Base-by-base conservation (phyloP, 2,797 vertebrate species). In the Urosaurus nigricauda region DNA sequence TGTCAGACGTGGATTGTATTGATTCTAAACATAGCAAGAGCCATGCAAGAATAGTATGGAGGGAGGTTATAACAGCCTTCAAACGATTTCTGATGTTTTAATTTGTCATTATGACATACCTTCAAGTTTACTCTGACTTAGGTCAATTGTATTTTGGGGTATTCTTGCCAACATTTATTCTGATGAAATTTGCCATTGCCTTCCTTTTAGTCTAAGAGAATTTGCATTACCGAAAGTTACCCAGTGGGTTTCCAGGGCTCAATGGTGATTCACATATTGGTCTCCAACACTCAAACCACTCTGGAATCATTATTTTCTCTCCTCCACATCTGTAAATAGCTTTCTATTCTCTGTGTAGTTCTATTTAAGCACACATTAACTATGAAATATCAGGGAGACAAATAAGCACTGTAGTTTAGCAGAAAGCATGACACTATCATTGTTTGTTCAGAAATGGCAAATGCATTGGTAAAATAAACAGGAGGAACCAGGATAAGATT, bases 1-100 rank as follows among this genome's bases (percentile, higher is more conserved):
- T 91, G 65, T 90, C 75, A 78, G 75, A 88, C 5, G 40, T 74
- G 35, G 40, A 87, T 88, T 91, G 85, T 77, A 84, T 88, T 91
- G 83, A 86, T 93, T 82, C 89, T 94, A 92, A 93, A 85, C 56
- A 78, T 85, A 90, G 74, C 65, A 87, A 85, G 40, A 16, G 1
- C 26, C 19, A 70, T 88, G 9, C 81, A 88, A 77, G 85, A 94
- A 87, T 78, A 85, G 29, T 60, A 81, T 4, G 79, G 77, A 86
- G 73, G 89, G 29, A 79, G 43, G n/a, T 8, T 68, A 40, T 89
- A 84, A 58, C 13, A 75, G 26, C n/a, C 13, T 85, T 93, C 71
- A 88, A 89, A 91, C 65, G 26, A 83, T 21, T 90, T 94, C 89
- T 91, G 43, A 56, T 29, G 37, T 65, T 14, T 71, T 87, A n/a